Conservation (phyloP, 2,113 vertebrate genomes). For the Pipra filicauda region DNA sequence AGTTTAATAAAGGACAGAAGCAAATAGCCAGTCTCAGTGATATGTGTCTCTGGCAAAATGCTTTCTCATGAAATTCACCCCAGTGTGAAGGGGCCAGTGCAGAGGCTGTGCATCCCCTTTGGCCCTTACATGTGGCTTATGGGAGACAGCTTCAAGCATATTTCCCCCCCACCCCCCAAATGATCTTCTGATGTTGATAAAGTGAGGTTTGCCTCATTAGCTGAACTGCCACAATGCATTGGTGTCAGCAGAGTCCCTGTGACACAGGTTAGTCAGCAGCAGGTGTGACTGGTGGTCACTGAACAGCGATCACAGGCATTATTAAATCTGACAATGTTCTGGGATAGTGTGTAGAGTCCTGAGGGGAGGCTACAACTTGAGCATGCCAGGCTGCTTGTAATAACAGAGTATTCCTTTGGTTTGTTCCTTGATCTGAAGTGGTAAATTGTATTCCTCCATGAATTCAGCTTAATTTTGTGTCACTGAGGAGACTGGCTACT, state of each 20-base stretch:
- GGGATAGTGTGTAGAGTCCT: neutral
- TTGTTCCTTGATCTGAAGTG: neutral
- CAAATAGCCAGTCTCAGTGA: constrained; percentile 59
- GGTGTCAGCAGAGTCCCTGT: neutral
- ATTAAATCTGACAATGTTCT: neutral
- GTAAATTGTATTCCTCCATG: neutral
- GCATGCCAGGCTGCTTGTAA: neutral
- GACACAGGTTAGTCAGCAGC: neutral
- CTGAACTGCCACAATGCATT: neutral
- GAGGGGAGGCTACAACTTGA: neutral
- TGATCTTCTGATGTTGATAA: neutral
- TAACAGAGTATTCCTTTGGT: neutral
- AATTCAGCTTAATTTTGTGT: neutral
- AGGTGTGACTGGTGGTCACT: neutral
- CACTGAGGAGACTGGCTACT: constrained; percentile 59
- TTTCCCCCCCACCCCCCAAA: accelerated
- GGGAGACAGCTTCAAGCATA: neutral
- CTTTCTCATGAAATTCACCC: neutral
- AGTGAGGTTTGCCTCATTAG: neutral
- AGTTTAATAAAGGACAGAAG: constrained; percentile 48
- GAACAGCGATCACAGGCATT: neutral
- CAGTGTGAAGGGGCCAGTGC: neutral
- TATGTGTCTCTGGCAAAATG: constrained; percentile 16
- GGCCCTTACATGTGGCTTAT: neutral
- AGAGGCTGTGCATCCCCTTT: neutral